Percentiles rank a stretch among this genome's conserved stretches.
These are phyloP conservation scores for Bujurquina vittata DNA, from an alignment of 2,113 vertebrate genomes.

Conservation along the genomic window DNA sequence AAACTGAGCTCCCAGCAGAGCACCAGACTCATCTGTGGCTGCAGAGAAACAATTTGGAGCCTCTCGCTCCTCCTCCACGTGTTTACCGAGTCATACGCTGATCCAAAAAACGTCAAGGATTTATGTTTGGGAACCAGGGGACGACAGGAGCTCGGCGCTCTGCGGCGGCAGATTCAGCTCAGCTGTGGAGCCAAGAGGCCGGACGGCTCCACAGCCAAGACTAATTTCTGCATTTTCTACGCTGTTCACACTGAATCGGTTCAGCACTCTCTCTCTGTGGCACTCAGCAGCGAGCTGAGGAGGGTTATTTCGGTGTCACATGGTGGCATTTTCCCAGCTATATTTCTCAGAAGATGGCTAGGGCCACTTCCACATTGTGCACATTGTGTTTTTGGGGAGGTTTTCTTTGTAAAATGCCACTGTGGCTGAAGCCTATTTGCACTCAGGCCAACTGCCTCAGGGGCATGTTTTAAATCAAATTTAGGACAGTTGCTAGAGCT, in stretches of 20 bases:
- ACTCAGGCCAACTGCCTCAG: neutral
- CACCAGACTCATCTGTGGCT: constrained; percentile 39
- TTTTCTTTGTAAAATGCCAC: neutral
- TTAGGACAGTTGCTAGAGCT: neutral
- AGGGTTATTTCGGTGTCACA: constrained; percentile 9
- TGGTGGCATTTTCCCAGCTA: constrained; percentile 1
- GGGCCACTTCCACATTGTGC: constrained; percentile 10
- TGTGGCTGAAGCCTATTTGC: neutral
- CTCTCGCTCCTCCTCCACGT: constrained; percentile 23
- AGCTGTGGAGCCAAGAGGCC: constrained; percentile 41
- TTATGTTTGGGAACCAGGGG: constrained; percentile 46
- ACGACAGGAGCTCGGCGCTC: constrained; percentile 28
- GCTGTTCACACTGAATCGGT: constrained; percentile 31
- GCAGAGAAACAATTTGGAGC: constrained; percentile 42
- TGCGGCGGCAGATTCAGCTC: neutral
- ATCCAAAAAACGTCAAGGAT: constrained; percentile 42
- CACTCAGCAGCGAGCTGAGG: neutral
- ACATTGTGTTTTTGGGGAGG: no score
- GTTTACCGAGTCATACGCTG: constrained; percentile 14
- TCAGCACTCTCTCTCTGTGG: constrained; percentile 15
- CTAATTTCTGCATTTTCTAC: constrained; percentile 57
- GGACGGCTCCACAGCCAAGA: constrained; percentile 30
- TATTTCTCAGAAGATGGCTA: constrained; percentile 13
- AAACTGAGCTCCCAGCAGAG: constrained; percentile 9
- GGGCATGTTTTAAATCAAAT: constrained; percentile 5